phyloP scores from a whole-genome alignment of 1,140 invertebrate species.

The Heliconius congener region DNA sequence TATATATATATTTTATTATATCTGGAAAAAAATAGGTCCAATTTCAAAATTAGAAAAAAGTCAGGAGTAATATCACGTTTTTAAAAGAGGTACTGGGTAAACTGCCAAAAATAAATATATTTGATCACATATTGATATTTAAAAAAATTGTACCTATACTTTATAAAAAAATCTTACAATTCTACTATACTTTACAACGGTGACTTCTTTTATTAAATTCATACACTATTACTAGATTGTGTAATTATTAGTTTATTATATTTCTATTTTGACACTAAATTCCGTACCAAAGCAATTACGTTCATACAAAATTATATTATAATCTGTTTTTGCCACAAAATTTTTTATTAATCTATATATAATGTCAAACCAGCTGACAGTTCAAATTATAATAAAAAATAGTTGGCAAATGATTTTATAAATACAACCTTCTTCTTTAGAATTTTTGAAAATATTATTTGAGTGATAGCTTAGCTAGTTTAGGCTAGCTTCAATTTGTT shows the following conservation, averaged over 20 bases:
- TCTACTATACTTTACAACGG: not conserved
- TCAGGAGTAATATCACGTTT: not conserved
- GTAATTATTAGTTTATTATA: not conserved
- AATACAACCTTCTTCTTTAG: too few relatives aligned
- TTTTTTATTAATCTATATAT: not conserved
- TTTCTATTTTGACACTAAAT: conserved; percentile 23
- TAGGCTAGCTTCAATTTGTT: not conserved
- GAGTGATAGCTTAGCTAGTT: too few relatives aligned
- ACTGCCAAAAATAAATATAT: not conserved
- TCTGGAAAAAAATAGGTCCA: not conserved
- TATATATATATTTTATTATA: not conserved
- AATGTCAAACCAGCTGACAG: not conserved
- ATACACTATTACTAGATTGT: conserved; percentile 2
- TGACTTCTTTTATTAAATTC: not conserved
- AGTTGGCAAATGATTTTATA: too few relatives aligned
- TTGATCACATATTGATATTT: not conserved
- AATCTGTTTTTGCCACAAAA: not conserved
- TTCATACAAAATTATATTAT: conserved; percentile 20
- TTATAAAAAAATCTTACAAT: not conserved
- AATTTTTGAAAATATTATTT: too few relatives aligned
- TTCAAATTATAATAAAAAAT: not conserved
- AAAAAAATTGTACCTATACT: not conserved
- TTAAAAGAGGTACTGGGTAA: not conserved
- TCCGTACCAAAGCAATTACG: not conserved
- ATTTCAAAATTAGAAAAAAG: not conserved